Evolutionary conservation across 37 sponge, comb jelly and placozoan genomes (phyloP).

Genomic region (Mnemiopsis leidyi): DNA sequence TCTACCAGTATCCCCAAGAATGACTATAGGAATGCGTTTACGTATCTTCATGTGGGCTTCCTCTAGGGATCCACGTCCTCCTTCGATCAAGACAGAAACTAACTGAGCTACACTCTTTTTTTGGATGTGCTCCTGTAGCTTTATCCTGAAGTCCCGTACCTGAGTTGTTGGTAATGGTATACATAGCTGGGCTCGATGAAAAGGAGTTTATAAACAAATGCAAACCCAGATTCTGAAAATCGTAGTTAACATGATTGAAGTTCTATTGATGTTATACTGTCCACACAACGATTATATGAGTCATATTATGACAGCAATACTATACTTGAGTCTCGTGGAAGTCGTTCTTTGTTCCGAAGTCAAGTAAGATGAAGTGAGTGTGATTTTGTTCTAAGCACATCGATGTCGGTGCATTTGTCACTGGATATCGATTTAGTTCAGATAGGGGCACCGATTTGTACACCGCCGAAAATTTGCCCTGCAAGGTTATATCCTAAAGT

Average conservation of each 20-base stretch:
- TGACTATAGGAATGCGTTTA: background rate
- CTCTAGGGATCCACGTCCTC: conserved; percentile 8
- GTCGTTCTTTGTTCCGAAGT: background rate
- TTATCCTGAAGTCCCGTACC: conserved; percentile 15
- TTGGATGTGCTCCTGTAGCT: background rate
- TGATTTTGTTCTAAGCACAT: conserved; percentile 17
- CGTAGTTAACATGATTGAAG: no score
- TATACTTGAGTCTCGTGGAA: conserved; percentile 24
- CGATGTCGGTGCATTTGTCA: background rate
- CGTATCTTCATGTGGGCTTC: background rate
- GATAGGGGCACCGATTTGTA: background rate
- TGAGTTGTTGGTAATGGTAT: background rate
- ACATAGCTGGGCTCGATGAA: no score
- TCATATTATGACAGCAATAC: no score
- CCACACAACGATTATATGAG: no score
- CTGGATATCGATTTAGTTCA: background rate
- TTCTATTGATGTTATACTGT: no score
- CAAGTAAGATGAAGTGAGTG: conserved; percentile 30
- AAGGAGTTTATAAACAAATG: no score
- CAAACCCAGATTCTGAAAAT: no score
- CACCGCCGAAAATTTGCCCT: background rate
- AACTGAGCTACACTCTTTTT: background rate
- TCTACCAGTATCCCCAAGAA: background rate
- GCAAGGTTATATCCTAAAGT: no score
- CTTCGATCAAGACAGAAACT: background rate